Evolutionary conservation across 1,140 invertebrate species (phyloP), one percentile per base, ranked within the genome.

Genomic region (Mylabris phalerata): DNA sequence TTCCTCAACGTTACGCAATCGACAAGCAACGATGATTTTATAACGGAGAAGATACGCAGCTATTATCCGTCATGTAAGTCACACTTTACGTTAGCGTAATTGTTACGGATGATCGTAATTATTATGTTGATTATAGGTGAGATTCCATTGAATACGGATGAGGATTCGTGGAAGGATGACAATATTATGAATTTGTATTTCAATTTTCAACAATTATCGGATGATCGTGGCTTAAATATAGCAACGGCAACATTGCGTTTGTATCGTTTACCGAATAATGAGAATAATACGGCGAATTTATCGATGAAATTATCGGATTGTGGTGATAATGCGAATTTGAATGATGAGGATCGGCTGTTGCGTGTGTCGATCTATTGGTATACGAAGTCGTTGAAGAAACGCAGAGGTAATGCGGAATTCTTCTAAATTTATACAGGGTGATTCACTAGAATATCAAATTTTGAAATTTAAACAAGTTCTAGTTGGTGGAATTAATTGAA

Each of bases 281-380:
- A 19, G 19, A 19, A 19, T 41, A 75, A 71, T 50, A 44, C 66
- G 3, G 72, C 73, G 0, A 56, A 59, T 6, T 26, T 58, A 0
- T 50, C 47, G 6, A 62, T 51, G 4, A 65, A 55, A 3, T 66
- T 61, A 42, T 48, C 58, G 4, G 62, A 55, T 19, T 70, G 70
- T 43, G 5, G 52, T 26, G 64, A 67, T 25, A 73, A 71, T 27
- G 66, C 67, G 4, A 65, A 65, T 4, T 66, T 69, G 4, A 61
- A 60, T 1, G 75, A 75, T 4, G 79, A 82, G 13, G 81, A 83
- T 19, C 80, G 79, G 61, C 76, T 80, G 55, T 77, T 84, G 38
- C 73, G 81, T 55, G 78, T 85, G 59, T 82, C 82, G 0, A 76
- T 83, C 9, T 84, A 80, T 56, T 82, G 78, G 67, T 85, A 84